Evolutionary conservation across 2,113 vertebrate genomes (phyloP).

Genomic region (Condylura cristata): DNA sequence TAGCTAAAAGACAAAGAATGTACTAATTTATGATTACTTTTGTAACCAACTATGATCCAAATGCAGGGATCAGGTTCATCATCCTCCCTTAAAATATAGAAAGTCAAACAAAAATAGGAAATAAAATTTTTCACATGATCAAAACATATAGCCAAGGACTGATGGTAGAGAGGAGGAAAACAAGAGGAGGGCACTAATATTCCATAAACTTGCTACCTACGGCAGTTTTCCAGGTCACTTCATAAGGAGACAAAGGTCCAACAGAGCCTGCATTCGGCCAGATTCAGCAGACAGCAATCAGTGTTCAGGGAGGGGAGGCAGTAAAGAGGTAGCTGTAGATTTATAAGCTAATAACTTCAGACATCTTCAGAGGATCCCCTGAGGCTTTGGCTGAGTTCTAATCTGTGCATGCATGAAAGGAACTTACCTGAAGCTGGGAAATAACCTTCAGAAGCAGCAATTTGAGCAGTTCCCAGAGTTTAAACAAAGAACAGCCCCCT

Average conservation of each 20-base stretch:
- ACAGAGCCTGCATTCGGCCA: neutral
- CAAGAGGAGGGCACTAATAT: neutral
- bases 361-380: neutral
- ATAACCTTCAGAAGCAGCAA: neutral
- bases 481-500: neutral
- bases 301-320: neutral
- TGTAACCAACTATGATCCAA: neutral
- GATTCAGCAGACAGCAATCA: constrained; percentile 14
- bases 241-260: neutral
- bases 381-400: neutral
- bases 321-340: neutral
- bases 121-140: neutral
- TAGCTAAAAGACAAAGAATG: neutral
- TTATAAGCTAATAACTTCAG: neutral
- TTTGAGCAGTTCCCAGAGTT: neutral
- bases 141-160: neutral
- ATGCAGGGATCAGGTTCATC: neutral
- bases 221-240: constrained; percentile 56
- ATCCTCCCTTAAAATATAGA: neutral
- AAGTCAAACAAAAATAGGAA: neutral
- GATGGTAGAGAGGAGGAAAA: neutral
- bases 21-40: neutral
- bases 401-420: neutral
- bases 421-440: neutral
- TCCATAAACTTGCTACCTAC: neutral